These are phyloP conservation scores for Platanista minor DNA, from an alignment of 2,113 vertebrate genomes.

Conservation along the genomic window DNA sequence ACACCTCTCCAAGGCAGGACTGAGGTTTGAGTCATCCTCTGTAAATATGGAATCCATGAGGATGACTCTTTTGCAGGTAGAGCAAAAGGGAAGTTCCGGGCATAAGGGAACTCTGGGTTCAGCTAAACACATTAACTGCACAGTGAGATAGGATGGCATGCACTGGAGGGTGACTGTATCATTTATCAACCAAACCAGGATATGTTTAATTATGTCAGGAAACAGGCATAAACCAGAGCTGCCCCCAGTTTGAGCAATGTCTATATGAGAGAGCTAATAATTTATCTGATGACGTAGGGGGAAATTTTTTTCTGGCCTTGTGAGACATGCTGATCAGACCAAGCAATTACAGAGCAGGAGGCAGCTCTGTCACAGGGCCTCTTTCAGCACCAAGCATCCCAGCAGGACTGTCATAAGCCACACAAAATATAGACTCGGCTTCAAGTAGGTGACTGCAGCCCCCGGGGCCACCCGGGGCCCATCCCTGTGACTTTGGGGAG, in stretches of 20 bases:
- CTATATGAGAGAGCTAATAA: neutral
- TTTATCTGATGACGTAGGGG: neutral
- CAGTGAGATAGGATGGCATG: neutral
- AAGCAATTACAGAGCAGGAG: neutral
- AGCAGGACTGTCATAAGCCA: neutral
- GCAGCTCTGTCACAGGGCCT: neutral
- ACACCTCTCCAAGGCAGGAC: neutral
- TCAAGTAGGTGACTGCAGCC: neutral
- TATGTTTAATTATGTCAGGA: neutral
- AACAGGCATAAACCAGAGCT: neutral
- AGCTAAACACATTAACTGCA: neutral
- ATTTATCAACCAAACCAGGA: neutral
- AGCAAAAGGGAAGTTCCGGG: neutral
- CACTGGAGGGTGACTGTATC: neutral
- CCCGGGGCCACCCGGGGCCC: neutral
- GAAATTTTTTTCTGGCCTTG: neutral
- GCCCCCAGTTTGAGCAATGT: neutral
- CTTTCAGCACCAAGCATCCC: neutral
- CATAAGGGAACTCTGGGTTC: neutral
- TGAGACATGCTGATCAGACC: neutral
- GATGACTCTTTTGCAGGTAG: neutral
- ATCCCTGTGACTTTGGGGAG: neutral
- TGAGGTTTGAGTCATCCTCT: neutral
- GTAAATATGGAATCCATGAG: neutral
- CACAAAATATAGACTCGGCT: accelerated